Evolutionary conservation across 1,140 invertebrate species (phyloP).

Genomic region (Amyelois transitella): DNA sequence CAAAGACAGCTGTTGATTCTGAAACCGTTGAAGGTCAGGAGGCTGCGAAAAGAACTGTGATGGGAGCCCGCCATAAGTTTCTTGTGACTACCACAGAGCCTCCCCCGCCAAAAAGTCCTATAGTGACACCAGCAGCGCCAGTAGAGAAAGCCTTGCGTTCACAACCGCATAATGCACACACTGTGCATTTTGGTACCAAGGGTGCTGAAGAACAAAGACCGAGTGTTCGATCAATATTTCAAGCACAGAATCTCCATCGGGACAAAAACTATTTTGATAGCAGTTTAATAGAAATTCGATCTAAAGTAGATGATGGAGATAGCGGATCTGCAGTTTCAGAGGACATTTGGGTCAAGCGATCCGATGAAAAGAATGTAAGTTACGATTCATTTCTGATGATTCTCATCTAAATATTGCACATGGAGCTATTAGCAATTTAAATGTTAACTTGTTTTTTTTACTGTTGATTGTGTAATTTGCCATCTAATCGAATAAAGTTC

Average conservation of each 20-base stretch:
- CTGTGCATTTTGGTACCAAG: constrained; percentile 78
- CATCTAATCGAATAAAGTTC: too few species aligned
- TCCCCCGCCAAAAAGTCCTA: constrained; percentile 12
- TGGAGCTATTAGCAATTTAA: too few species aligned
- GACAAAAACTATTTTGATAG: constrained; percentile 88
- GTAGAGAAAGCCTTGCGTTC: constrained; percentile 72
- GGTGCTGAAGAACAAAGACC: constrained; percentile 74
- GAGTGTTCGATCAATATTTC: constrained; percentile 72
- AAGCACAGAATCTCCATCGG: constrained; percentile 80
- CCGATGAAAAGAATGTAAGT: constrained; percentile 68
- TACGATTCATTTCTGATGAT: too few species aligned
- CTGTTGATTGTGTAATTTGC: too few species aligned
- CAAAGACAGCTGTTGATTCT: background rate
- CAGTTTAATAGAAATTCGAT: constrained; percentile 87
- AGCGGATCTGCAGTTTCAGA: constrained; percentile 75
- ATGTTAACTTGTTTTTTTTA: too few species aligned
- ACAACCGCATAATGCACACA: constrained; percentile 76
- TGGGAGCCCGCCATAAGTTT: constrained; percentile 60
- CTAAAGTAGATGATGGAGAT: constrained; percentile 79
- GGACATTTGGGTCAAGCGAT: constrained; percentile 82
- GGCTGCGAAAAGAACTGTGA: constrained; percentile 54
- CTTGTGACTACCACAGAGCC: constrained; percentile 51
- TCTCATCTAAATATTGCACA: too few species aligned
- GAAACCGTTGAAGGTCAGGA: constrained; percentile 15
- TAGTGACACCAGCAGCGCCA: constrained; percentile 18